These are phyloP conservation scores for Cheilosia pagana DNA, from an alignment of 2,888 invertebrate species.

Conservation along the genomic window DNA sequence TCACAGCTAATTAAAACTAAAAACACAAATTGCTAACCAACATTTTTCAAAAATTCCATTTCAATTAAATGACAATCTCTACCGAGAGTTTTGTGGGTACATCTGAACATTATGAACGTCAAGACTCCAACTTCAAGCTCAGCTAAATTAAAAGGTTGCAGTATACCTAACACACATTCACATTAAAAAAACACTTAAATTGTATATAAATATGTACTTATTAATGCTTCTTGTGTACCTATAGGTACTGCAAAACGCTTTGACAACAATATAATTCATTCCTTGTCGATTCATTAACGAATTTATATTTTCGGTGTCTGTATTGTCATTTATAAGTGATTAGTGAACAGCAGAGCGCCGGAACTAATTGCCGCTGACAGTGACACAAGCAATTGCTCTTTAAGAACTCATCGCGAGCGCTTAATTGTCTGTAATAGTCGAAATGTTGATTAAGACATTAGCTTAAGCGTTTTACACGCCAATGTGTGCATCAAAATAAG, in stretches of 20 bases:
- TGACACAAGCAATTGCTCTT: background rate
- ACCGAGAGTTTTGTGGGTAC: too few species aligned
- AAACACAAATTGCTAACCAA: too few species aligned
- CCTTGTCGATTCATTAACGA: slow-evolving; percentile 40
- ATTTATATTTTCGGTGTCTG: slow-evolving; percentile 28
- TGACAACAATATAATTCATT: slow-evolving; percentile 25
- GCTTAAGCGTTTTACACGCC: slow-evolving; percentile 6
- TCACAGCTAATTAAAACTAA: too few species aligned
- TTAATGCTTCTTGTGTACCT: background rate
- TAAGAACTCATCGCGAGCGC: slow-evolving; percentile 23
- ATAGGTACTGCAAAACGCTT: background rate
- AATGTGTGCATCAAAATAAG: slow-evolving; percentile 13
- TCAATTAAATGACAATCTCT: too few species aligned
- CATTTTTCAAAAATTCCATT: too few species aligned
- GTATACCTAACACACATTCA: too few species aligned
- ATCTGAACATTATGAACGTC: too few species aligned
- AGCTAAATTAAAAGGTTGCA: too few species aligned
- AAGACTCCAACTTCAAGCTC: too few species aligned
- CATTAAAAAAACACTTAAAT: too few species aligned
- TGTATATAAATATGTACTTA: too few species aligned
- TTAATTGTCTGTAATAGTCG: slow-evolving; percentile 16
- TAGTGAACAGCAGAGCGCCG: slow-evolving; percentile 27
- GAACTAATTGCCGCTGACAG: slow-evolving; percentile 31
- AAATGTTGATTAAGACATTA: slow-evolving; percentile 43
- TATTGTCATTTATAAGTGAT: slow-evolving; percentile 45